Percentiles rank a stretch among this genome's conserved stretches.
Evolutionary conservation across 1,140 invertebrate species (phyloP).

Genomic region (Portunus trituberculatus): DNA sequence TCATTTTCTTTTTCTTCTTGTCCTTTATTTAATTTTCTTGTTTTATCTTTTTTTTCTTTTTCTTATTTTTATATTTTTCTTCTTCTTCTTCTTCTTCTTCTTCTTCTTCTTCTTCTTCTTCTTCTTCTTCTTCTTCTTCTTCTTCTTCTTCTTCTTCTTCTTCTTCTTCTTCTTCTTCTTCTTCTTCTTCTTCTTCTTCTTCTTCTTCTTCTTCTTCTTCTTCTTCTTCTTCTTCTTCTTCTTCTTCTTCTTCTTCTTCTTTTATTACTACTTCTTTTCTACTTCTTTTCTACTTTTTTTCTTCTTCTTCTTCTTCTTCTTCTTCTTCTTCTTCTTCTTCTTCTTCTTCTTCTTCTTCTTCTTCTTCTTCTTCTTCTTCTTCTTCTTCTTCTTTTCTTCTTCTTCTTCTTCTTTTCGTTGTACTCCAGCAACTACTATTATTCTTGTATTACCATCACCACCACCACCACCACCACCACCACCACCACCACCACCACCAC

Average conservation of each 20-base stretch:
- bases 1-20: too few species aligned
- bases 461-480: too few species aligned
- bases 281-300: not conserved
- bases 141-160: not conserved
- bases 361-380: not conserved
- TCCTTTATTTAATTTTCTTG: too few species aligned
- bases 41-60: not conserved
- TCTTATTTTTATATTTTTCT: not conserved
- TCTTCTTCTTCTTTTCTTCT: not conserved
- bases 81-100: not conserved
- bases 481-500: too few species aligned
- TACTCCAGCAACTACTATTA: too few species aligned
- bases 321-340: not conserved
- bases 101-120: not conserved
- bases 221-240: slow-evolving; percentile 27
- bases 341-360: not conserved
- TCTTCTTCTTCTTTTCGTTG: too few species aligned
- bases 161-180: not conserved
- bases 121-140: too few species aligned
- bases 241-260: not conserved
- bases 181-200: not conserved
- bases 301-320: not conserved
- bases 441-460: too few species aligned
- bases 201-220: not conserved
- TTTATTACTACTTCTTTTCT: not conserved